Evolutionary conservation across 2,888 invertebrate genomes (phyloP).

Genomic region (Anthophora plumipes): DNA sequence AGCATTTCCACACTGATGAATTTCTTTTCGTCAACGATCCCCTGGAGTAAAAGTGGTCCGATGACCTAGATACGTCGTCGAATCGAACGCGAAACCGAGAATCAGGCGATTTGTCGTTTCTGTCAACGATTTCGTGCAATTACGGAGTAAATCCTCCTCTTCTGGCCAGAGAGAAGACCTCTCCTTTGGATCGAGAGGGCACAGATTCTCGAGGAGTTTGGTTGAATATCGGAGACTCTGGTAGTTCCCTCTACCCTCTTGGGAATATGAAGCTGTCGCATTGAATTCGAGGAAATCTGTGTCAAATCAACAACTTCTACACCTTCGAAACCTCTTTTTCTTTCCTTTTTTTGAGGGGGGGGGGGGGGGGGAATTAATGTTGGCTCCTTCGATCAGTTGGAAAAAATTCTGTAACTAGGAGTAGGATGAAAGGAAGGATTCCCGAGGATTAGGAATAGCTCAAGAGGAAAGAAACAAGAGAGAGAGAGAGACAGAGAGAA

Average conservation of each 20-base stretch:
- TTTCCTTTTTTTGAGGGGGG: too few species aligned
- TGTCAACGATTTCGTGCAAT: slow-evolving; percentile 59
- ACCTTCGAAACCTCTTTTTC: not conserved
- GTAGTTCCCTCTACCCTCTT: not conserved
- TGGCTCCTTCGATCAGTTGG: not conserved
- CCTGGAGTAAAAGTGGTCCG: slow-evolving; percentile 14
- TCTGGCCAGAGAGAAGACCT: not conserved
- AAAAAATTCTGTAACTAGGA: not conserved
- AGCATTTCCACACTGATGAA: slow-evolving; percentile 40
- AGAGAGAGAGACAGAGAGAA: not conserved
- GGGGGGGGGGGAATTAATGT: not conserved
- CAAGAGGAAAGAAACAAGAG: too few species aligned
- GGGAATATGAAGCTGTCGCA: slow-evolving; percentile 26
- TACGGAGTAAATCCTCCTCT: slow-evolving; percentile 49
- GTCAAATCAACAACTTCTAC: slow-evolving; percentile 2
- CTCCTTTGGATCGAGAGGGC: not conserved
- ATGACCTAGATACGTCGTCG: slow-evolving; percentile 59
- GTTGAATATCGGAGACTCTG: slow-evolving; percentile 51
- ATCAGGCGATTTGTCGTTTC: slow-evolving; percentile 40
- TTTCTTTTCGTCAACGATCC: slow-evolving; percentile 47
- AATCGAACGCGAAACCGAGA: not conserved
- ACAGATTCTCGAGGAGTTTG: slow-evolving; percentile 4
- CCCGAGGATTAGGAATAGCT: not conserved
- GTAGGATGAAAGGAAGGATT: not conserved
- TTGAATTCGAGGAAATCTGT: slow-evolving; percentile 18